These are phyloP conservation scores for Callocephalon fimbriatum DNA, from an alignment of 2,113 vertebrate species.

Conservation along the genomic window DNA sequence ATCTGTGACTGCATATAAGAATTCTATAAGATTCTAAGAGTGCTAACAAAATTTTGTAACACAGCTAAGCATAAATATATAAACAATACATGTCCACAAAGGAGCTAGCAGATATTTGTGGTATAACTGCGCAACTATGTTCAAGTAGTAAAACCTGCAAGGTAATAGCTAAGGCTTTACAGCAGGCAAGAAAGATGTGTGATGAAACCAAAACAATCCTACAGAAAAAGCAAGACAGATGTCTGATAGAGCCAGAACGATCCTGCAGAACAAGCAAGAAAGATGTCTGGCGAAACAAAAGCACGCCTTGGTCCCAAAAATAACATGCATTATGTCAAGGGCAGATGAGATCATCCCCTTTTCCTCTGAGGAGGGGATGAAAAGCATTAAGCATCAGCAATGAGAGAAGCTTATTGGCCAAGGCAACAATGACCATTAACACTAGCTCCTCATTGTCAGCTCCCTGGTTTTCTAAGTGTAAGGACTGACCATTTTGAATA, in stretches of 20 bases:
- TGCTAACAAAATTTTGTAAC: not conserved
- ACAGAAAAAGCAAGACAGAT: not conserved
- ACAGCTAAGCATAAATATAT: not conserved
- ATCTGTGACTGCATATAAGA: not conserved
- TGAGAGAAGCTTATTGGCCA: not conserved
- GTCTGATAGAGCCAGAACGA: not conserved
- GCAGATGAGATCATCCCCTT: not conserved
- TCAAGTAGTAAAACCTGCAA: not conserved
- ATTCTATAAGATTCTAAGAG: not conserved
- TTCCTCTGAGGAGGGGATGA: accelerated
- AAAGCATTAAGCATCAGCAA: not conserved
- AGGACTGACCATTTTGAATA: not conserved
- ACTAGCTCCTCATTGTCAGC: not conserved
- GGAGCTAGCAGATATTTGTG: not conserved
- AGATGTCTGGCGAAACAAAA: not conserved
- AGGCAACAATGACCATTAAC: not conserved
- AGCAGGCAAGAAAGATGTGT: not conserved
- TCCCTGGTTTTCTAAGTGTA: not conserved
- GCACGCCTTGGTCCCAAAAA: not conserved
- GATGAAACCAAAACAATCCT: not conserved
- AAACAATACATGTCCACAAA: not conserved
- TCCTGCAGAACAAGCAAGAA: not conserved
- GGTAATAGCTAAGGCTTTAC: not conserved
- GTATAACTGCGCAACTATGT: not conserved
- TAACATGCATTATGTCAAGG: not conserved